phyloP scores from a whole-genome alignment of 2,797 vertebrate species.

The Salmo trutta region DNA sequence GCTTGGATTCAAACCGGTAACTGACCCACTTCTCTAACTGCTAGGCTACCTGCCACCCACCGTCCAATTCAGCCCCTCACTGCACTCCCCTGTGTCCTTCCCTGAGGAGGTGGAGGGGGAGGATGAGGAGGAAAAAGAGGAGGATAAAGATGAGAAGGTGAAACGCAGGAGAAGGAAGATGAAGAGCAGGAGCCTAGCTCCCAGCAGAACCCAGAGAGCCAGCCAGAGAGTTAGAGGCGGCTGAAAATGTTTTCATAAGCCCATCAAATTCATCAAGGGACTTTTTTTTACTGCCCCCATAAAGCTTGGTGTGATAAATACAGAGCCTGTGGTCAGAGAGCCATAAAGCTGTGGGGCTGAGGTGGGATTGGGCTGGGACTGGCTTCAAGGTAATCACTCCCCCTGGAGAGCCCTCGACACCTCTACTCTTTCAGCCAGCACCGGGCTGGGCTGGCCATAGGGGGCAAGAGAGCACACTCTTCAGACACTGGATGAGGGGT shows the following conservation, averaged over 20 bases:
- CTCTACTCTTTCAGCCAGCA: conserved; percentile 25
- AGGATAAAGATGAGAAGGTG: not conserved
- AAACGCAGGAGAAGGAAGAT: not conserved
- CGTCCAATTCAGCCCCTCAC: not conserved
- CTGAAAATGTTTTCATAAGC: conserved; percentile 76
- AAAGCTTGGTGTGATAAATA: conserved; percentile 72
- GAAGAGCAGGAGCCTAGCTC: conserved; percentile 27
- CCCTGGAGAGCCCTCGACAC: conserved; percentile 26
- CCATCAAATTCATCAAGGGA: conserved; percentile 72
- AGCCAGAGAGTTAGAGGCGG: conserved; percentile 52
- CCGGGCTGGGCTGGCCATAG: conserved; percentile 27
- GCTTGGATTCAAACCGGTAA: no score
- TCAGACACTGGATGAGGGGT: conserved; percentile 11
- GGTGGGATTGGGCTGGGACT: conserved; percentile 34
- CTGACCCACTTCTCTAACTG: no score
- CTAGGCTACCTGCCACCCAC: no score
- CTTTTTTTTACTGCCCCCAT: conserved; percentile 62
- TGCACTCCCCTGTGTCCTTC: no score
- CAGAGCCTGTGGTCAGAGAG: conserved; percentile 58
- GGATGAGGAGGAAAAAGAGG: conserved; percentile 20
- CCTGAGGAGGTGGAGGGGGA: conserved; percentile 11
- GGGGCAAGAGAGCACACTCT: conserved; percentile 14
- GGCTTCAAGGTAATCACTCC: conserved; percentile 49
- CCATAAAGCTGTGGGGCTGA: conserved; percentile 53
- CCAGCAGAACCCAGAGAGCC: conserved; percentile 28